A percentile compares a stretch with the other conserved stretches of the same genome.
Evolutionary conservation across 2,797 vertebrate species (phyloP).

Genomic region (Ambastaia sidthimunki): DNA sequence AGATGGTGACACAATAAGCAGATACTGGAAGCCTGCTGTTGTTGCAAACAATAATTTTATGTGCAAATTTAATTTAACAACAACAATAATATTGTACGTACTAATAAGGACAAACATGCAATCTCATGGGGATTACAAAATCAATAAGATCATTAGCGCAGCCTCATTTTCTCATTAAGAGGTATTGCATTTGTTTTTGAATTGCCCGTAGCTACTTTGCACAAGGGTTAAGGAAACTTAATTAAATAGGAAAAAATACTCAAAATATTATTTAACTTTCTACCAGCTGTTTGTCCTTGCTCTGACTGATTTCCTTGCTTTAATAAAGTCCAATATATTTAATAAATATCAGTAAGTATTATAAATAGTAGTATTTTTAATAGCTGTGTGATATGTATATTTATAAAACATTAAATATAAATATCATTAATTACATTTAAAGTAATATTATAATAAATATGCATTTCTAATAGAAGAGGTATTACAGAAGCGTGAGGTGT

Average conservation of each 20-base stretch:
- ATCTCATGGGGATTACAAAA: neutral
- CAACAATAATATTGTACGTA: neutral
- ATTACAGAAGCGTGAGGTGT: too few relatives aligned
- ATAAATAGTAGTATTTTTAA: neutral
- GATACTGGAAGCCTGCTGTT: neutral
- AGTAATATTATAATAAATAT: too few relatives aligned
- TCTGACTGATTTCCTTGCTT: neutral
- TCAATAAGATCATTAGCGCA: neutral
- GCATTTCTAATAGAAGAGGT: too few relatives aligned
- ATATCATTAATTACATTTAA: too few relatives aligned
- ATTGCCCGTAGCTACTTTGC: neutral
- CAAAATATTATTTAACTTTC: too few relatives aligned
- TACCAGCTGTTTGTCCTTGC: too few relatives aligned
- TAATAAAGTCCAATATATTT: neutral
- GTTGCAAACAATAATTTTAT: neutral
- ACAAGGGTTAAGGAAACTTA: neutral
- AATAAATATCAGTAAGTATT: neutral
- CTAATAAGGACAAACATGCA: neutral
- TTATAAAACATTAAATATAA: too few relatives aligned
- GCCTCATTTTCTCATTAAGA: neutral
- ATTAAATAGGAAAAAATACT: too few relatives aligned
- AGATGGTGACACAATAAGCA: neutral
- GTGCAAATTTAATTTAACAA: too few relatives aligned
- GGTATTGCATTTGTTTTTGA: constrained; percentile 2
- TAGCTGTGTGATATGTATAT: neutral